Percentiles rank a stretch among this genome's conserved stretches.
phyloP scores from a whole-genome alignment of 1,140 invertebrate genomes.

The Bombus polaris region DNA sequence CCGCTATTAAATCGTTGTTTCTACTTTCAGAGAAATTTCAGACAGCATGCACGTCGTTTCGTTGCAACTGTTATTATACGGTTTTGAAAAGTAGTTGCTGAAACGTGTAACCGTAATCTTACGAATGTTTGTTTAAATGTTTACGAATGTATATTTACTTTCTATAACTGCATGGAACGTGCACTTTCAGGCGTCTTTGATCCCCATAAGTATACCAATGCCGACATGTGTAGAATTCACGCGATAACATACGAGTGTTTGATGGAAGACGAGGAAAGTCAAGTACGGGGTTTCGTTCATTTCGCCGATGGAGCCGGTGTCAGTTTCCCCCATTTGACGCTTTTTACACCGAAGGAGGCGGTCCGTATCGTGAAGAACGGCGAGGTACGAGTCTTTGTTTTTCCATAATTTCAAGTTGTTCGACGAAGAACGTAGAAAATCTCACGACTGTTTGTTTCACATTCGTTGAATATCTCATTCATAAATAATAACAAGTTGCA shows the following conservation, averaged over 20 bases:
- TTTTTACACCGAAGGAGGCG: constrained; percentile 90
- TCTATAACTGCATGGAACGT: neutral
- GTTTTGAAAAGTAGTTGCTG: too few relatives aligned
- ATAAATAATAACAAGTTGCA: too few relatives aligned
- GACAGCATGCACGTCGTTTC: too few relatives aligned
- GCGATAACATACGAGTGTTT: constrained; percentile 90
- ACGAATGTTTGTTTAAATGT: neutral
- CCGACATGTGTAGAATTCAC: constrained; percentile 91
- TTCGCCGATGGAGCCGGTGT: constrained; percentile 89
- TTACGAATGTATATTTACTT: neutral
- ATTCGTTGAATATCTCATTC: too few relatives aligned
- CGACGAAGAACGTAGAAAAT: too few relatives aligned
- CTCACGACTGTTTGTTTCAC: too few relatives aligned
- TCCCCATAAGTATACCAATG: constrained; percentile 89
- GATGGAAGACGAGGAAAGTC: constrained; percentile 92
- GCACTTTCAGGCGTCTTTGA: constrained; percentile 88
- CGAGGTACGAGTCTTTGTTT: constrained; percentile 83
- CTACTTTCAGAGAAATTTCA: too few relatives aligned
- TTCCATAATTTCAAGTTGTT: too few relatives aligned
- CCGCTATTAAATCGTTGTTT: too few relatives aligned
- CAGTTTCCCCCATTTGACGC: constrained; percentile 88
- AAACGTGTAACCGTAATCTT: too few relatives aligned
- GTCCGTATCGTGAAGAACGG: constrained; percentile 91
- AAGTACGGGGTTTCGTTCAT: constrained; percentile 89
- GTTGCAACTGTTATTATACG: too few relatives aligned